Evolutionary conservation across 2,888 invertebrate species (phyloP), one percentile per base, ranked within the genome.

Genomic region (Linyphia triangularis): DNA sequence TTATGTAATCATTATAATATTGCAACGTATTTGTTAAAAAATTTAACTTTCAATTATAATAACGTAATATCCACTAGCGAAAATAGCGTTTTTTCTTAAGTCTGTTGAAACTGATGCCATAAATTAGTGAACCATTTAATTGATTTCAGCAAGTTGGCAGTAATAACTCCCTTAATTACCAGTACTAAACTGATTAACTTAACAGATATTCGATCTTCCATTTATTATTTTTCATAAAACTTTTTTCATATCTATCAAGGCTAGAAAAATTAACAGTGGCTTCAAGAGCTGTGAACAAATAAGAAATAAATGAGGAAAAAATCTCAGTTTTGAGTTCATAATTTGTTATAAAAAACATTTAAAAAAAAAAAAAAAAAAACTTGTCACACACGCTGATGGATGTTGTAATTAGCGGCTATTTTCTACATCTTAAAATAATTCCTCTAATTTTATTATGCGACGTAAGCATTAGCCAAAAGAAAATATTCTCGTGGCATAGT

Each of bases 111-210:
- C 3, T 43, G 13, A 9, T 4, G 2, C 16, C 43, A 70, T 70
- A 40, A 65, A 78, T 65, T 65, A 78, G 22, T 43, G 28, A 51
- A 65, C 22, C 78, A 40, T 65, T 65, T 65, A 78, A 78, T 63
- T 78, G 65, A 78, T 78, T 78, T 26, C 28, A 65, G 40, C 65
- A 43, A 9, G 26, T 40, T 78, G 65, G 28, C 65, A 65, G 43
- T 65, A 67, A 78, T 78, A 43, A 78, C 43, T 65, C 78, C 3
- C 19, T 24, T 78, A 65, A 78, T 78, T n/a, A 78, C 51, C 78
- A 78, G n/a, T 22, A 5, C 28, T 37, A 43, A 24, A 28, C n/a
- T 65, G 65, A 51, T 78, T 78, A 78, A 43, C 65, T 43, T 78
- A 43, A 28, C 51, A 78, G 43, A 78, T 51, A 9, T 16, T 43